These are phyloP conservation scores for Sphyrna mokarran DNA, from an alignment of 2,113 vertebrate species.

Conservation along the genomic window DNA sequence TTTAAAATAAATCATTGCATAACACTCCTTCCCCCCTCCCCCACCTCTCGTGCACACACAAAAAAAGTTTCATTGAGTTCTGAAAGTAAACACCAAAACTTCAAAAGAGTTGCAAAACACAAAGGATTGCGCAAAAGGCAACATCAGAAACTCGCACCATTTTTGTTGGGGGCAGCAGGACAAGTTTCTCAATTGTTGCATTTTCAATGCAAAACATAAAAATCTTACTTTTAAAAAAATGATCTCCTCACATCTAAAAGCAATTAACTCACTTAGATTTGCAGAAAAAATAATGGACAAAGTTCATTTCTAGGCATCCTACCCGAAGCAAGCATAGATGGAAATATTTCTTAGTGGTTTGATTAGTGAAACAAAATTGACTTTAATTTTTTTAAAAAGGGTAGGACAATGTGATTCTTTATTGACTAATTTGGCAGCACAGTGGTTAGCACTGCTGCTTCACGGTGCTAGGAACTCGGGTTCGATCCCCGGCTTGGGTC, in stretches of 20 bases:
- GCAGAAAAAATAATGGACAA: background rate
- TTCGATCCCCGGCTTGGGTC: too few species aligned
- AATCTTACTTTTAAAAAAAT: background rate
- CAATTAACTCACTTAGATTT: background rate
- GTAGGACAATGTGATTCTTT: background rate
- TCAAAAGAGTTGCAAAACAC: background rate
- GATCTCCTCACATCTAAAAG: too few species aligned
- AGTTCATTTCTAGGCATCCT: background rate
- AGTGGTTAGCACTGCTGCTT: too few species aligned
- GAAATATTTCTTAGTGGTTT: background rate
- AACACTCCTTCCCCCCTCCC: background rate
- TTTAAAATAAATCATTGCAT: too few species aligned
- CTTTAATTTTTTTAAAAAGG: background rate
- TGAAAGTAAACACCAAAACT: background rate
- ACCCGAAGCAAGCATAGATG: background rate
- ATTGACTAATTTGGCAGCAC: background rate
- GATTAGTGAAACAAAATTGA: background rate
- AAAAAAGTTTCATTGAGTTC: background rate
- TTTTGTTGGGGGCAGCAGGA: background rate
- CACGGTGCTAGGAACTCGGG: too few species aligned
- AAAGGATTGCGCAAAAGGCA: background rate
- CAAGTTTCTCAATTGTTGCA: background rate
- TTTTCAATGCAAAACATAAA: background rate
- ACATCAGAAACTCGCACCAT: background rate
- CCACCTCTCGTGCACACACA: background rate